Conservation (phyloP, 2,113 vertebrate species). For the Grantiella picta region DNA sequence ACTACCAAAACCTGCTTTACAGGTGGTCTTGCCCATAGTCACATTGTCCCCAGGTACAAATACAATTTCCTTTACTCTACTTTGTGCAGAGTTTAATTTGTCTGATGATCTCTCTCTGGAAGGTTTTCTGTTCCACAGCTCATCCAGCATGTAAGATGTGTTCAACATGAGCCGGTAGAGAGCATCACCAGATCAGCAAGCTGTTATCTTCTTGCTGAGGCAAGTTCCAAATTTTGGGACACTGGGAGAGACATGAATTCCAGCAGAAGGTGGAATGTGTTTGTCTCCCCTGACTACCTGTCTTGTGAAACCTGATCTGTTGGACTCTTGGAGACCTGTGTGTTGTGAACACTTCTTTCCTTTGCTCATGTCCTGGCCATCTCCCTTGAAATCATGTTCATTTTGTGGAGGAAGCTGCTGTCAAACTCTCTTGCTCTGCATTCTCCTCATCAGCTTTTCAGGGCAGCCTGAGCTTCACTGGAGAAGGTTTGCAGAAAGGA, state of each 20-base stretch:
- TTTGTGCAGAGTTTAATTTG: not conserved
- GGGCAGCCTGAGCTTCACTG: not conserved
- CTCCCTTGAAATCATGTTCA: rapidly evolving
- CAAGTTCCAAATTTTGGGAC: too few species aligned
- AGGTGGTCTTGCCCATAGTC: not conserved
- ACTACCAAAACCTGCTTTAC: not conserved
- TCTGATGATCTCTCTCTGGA: not conserved
- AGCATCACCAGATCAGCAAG: too few species aligned
- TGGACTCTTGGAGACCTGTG: not conserved
- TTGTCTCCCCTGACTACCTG: too few species aligned
- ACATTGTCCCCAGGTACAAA: not conserved
- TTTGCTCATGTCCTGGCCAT: not conserved
- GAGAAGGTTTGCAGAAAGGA: not conserved
- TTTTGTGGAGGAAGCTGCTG: not conserved
- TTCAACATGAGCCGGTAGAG: not conserved
- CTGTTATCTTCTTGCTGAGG: too few species aligned
- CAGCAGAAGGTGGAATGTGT: too few species aligned
- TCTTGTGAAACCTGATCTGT: too few species aligned
- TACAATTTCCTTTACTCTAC: rapidly evolving
- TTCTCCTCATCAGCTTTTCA: not conserved
- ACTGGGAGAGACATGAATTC: too few species aligned
- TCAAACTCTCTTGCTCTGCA: not conserved
- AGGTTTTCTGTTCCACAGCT: not conserved
- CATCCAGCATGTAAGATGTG: not conserved
- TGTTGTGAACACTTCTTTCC: not conserved